These are phyloP conservation scores for Spicauda simplicius DNA, from an alignment of 2,888 invertebrate genomes.

Conservation along the genomic window DNA sequence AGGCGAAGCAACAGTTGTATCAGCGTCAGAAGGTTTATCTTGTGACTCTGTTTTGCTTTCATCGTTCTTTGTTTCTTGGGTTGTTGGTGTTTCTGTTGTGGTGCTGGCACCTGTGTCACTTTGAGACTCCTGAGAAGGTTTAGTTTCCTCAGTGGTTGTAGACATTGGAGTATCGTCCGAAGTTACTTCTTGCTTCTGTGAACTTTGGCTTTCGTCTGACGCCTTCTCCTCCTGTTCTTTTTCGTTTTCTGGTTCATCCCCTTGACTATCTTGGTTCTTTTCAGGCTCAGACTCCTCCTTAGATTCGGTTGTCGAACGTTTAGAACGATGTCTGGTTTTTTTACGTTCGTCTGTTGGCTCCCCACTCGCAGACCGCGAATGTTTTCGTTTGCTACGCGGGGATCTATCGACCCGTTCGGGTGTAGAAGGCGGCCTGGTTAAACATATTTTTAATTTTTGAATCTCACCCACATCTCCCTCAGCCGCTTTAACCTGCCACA, in stretches of 20 bases:
- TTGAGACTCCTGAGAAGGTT: slow-evolving; percentile 55
- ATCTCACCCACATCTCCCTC: slow-evolving; percentile 84
- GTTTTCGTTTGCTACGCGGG: slow-evolving; percentile 80
- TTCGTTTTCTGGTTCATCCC: slow-evolving; percentile 59
- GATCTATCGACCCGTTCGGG: slow-evolving; percentile 81
- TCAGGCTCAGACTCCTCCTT: slow-evolving; percentile 64
- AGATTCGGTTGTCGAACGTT: slow-evolving; percentile 62
- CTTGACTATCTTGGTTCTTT: slow-evolving; percentile 64
- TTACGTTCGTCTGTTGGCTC: slow-evolving; percentile 79
- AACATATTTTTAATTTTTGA: slow-evolving; percentile 87
- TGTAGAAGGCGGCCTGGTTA: slow-evolving; percentile 84
- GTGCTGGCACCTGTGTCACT: slow-evolving; percentile 39
- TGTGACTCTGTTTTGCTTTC: slow-evolving; percentile 39
- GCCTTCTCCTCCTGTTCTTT: slow-evolving; percentile 54
- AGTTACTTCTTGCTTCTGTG: slow-evolving; percentile 36
- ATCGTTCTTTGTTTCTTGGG: slow-evolving; percentile 37
- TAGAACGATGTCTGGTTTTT: slow-evolving; percentile 69
- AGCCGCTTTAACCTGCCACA: slow-evolving; percentile 83
- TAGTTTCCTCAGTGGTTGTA: slow-evolving; percentile 63
- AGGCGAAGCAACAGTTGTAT: slow-evolving; percentile 65
- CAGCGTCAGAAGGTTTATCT: slow-evolving; percentile 50
- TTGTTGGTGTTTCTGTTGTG: slow-evolving; percentile 44
- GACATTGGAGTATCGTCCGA: slow-evolving; percentile 59
- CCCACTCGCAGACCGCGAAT: slow-evolving; percentile 77
- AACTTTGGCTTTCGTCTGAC: slow-evolving; percentile 25